Evolutionary conservation across 1,140 invertebrate species (phyloP).

Genomic region (Drosophila pseudoananassae): DNA sequence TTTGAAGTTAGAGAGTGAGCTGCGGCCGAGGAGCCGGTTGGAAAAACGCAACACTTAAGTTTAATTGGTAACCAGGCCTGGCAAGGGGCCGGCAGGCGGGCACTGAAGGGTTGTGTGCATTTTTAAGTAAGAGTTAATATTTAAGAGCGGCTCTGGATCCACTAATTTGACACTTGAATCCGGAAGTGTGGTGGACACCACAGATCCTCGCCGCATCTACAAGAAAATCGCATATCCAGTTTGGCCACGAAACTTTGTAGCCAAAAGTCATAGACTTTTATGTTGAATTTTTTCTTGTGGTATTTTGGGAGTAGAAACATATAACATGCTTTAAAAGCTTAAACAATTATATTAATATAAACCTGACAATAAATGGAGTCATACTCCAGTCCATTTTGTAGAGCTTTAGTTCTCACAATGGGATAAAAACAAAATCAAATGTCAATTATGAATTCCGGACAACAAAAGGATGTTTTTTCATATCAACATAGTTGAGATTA

Average conservation of each 20-base stretch:
- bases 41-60: slow-evolving; percentile 70
- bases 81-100: slow-evolving; percentile 7
- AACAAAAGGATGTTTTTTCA: slow-evolving; percentile 13
- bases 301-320: no score
- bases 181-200: slow-evolving; percentile 19
- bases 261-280: neutral
- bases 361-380: slow-evolving; percentile 28
- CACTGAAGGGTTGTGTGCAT: slow-evolving; percentile 55
- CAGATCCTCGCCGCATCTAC: slow-evolving; percentile 11
- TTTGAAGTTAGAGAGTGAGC: slow-evolving; percentile 62
- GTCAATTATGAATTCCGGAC: slow-evolving; percentile 11
- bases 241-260: slow-evolving; percentile 46
- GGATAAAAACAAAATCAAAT: slow-evolving; percentile 30
- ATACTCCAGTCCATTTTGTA: slow-evolving; percentile 18
- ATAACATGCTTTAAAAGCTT: slow-evolving; percentile 56
- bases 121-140: slow-evolving; percentile 80
- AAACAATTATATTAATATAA: slow-evolving; percentile 65
- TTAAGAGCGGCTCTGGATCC: slow-evolving; percentile 44
- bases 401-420: slow-evolving; percentile 17
- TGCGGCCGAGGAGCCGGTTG: slow-evolving; percentile 37
- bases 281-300: no score
- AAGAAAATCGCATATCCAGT: slow-evolving; percentile 64
- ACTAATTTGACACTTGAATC: slow-evolving; percentile 74
- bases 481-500: slow-evolving; percentile 13
- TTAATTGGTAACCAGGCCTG: slow-evolving; percentile 74